Evolutionary conservation across 2,888 invertebrate genomes (phyloP).

Genomic region (Sclerodermus sp.): DNA sequence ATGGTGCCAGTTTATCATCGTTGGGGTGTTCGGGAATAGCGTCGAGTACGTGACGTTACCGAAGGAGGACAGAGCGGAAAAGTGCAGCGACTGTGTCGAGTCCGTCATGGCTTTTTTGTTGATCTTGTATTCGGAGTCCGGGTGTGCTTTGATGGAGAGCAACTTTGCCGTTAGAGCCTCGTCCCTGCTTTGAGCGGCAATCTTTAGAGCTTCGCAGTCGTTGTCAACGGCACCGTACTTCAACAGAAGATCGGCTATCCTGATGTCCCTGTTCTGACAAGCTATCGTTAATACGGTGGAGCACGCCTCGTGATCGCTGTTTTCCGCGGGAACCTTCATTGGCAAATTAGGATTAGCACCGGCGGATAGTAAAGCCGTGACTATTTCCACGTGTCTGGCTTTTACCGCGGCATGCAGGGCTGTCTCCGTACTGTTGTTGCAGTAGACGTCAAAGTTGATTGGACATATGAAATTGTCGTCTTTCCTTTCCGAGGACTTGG

Average conservation of each 20-base stretch:
- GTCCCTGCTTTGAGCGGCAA: slow-evolving; percentile 75
- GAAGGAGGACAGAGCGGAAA: slow-evolving; percentile 60
- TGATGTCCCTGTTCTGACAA: slow-evolving; percentile 68
- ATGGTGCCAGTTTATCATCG: slow-evolving; percentile 92
- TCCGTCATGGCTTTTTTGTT: slow-evolving; percentile 84
- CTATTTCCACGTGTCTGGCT: slow-evolving; percentile 73
- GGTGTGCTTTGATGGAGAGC: slow-evolving; percentile 84
- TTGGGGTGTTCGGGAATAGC: slow-evolving; percentile 80
- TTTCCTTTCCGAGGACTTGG: slow-evolving; percentile 59
- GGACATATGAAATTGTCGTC: slow-evolving; percentile 67
- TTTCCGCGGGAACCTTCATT: slow-evolving; percentile 61
- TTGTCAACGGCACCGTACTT: slow-evolving; percentile 86
- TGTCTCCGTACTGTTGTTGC: slow-evolving; percentile 78
- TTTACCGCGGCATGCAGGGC: slow-evolving; percentile 82
- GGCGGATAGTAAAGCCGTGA: slow-evolving; percentile 69
- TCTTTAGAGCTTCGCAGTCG: slow-evolving; percentile 77
- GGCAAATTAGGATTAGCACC: slow-evolving; percentile 83
- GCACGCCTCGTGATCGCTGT: slow-evolving; percentile 57
- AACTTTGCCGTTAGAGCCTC: slow-evolving; percentile 77
- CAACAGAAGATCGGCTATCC: slow-evolving; percentile 76
- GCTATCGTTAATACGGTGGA: slow-evolving; percentile 71
- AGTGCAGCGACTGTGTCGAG: slow-evolving; percentile 61
- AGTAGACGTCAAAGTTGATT: slow-evolving; percentile 72
- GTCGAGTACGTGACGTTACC: slow-evolving; percentile 74
- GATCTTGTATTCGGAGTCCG: slow-evolving; percentile 90